These are phyloP conservation scores for Panthera uncia DNA, from an alignment of 2,113 vertebrate genomes.

Conservation along the genomic window DNA sequence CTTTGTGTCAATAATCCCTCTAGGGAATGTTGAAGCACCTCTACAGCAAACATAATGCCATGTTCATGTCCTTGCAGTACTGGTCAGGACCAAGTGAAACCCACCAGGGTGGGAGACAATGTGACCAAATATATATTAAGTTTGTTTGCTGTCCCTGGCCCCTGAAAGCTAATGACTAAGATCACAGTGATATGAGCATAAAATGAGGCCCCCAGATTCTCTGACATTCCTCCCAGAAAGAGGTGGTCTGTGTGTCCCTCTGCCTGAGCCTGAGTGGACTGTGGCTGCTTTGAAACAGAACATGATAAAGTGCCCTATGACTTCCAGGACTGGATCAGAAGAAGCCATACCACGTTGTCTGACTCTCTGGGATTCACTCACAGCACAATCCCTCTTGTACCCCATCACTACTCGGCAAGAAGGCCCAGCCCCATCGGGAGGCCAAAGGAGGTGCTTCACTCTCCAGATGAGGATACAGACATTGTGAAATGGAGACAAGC, in stretches of 20 bases:
- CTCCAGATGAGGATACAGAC: not conserved
- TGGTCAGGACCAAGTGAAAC: not conserved
- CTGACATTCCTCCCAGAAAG: not conserved
- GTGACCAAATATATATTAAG: not conserved
- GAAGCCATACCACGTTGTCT: not conserved
- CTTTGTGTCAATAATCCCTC: not conserved
- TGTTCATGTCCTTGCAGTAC: not conserved
- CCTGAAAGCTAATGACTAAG: not conserved
- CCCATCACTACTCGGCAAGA: too few species aligned
- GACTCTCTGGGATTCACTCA: not conserved
- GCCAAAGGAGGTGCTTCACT: not conserved
- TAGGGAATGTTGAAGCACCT: too few species aligned
- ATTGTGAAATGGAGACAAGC: not conserved
- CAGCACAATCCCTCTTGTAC: not conserved
- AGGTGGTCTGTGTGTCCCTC: not conserved
- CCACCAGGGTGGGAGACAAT: not conserved
- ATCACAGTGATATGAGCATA: not conserved
- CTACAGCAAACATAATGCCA: not conserved
- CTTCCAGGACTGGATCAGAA: not conserved
- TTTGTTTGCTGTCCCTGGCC: too few species aligned
- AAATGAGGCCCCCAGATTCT: not conserved
- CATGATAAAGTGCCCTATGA: too few species aligned
- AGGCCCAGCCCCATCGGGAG: not conserved
- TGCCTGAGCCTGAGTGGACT: not conserved
- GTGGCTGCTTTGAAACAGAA: not conserved